phyloP scores from a whole-genome alignment of 2,888 invertebrate species.

The Apodemia zela region DNA sequence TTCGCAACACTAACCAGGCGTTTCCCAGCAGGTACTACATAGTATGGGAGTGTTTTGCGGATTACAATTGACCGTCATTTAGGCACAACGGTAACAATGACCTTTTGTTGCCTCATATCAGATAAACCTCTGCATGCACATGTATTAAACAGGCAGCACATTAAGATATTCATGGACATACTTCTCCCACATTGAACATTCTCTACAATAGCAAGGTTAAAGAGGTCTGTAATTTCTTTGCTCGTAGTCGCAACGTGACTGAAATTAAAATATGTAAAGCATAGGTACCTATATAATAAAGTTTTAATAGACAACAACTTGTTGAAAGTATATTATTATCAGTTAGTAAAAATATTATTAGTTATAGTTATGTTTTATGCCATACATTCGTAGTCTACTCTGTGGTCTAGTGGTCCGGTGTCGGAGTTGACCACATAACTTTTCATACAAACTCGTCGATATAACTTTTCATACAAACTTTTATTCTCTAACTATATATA shows the following conservation, averaged over 20 bases:
- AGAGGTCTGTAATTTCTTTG: not conserved
- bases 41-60: conserved; percentile 51
- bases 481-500: too few relatives aligned
- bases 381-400: too few relatives aligned
- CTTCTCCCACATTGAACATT: not conserved
- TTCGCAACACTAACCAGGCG: conserved; percentile 56
- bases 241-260: not conserved
- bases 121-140: conserved; percentile 9
- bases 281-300: too few relatives aligned
- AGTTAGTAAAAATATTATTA: too few relatives aligned
- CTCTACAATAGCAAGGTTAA: conserved; percentile 3
- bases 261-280: too few relatives aligned
- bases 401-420: too few relatives aligned
- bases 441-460: too few relatives aligned
- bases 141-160: conserved; percentile 19
- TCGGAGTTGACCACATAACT: too few relatives aligned
- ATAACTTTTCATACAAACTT: too few relatives aligned
- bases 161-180: conserved; percentile 10
- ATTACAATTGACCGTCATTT: conserved; percentile 55
- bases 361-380: too few relatives aligned
- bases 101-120: conserved; percentile 46
- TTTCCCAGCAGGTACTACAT: conserved; percentile 48
- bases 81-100: conserved; percentile 59
- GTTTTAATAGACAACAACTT: too few relatives aligned
- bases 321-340: too few relatives aligned